Base-by-base conservation (phyloP, 2,888 invertebrate species). In the Meghimatium bilineatum region DNA sequence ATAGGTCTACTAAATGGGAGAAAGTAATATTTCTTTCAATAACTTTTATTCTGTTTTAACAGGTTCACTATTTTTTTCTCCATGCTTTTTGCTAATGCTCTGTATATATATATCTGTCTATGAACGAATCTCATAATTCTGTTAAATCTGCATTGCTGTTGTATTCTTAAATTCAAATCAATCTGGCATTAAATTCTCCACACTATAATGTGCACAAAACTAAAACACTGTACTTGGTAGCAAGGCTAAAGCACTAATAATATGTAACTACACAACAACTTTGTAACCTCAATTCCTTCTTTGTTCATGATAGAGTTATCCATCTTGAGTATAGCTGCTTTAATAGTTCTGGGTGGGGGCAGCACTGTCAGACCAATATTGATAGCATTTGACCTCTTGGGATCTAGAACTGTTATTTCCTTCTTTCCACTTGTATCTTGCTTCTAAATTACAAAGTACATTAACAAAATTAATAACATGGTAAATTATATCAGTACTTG, bases 361-460 rank as follows among this genome's bases (percentile, higher is more conserved):
- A 99, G 95, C 93, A 99, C 99, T 36, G 99, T 99, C 96, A 99
- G 97, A 29, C 99, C 99, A 90, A 99, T 99, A 93, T 99, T 99
- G 90, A 99, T 99, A 69, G 98, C 99, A 94, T 99, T 99, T 14
- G 99, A 99, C 88, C 99, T 95, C 93, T 99, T 99, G 74, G 98
- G 96, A 94, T 98, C 98, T 94, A 99, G 94, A 67, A 99, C 98
- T 83, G 98, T 97, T 86, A 98, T 96, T 94, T 97, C 97, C 93
- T 97, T 97, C 94, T 96, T 97, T 88, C 89, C 89, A 77, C 79
- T 79, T 32, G 88, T 87, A 76, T 91, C 90, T 85, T 88, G 87
- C 74, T 88, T 88, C 91, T 91, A 87, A 44, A 44, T 44, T 1
- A n/a, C 29, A 44, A 10, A 72, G n/a, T 3, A 49, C 26, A 72